phyloP scores from a whole-genome alignment of 2,113 vertebrate genomes.

The Serilophus lunatus region DNA sequence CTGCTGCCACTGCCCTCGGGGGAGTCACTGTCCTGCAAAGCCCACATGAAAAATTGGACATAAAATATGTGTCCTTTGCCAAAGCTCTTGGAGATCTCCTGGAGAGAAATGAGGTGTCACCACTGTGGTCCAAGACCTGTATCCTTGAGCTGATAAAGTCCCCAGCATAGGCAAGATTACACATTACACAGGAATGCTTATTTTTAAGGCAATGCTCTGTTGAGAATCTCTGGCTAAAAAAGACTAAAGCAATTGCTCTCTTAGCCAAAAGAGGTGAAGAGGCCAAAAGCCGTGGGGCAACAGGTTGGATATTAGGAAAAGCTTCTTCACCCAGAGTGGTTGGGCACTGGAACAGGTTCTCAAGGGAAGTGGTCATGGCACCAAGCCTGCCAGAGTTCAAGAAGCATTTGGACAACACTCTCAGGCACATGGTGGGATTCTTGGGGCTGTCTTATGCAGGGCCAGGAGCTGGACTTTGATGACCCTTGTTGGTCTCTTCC shows the following conservation, averaged over 20 bases:
- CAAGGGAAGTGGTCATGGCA: background rate
- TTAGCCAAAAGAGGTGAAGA: background rate
- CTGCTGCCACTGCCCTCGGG: background rate
- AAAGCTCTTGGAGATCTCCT: background rate
- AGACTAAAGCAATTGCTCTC: background rate
- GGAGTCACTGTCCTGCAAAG: background rate
- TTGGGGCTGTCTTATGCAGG: background rate
- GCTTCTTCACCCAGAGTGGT: background rate
- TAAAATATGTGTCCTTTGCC: background rate
- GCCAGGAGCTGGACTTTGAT: background rate
- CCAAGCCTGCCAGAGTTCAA: background rate
- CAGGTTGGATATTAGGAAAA: background rate
- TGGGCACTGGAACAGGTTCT: background rate
- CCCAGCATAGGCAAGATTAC: rapidly evolving
- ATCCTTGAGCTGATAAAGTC: background rate
- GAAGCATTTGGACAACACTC: background rate
- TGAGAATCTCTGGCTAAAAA: background rate
- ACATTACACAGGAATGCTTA: rapidly evolving
- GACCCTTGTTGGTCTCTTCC: background rate
- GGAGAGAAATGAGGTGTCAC: background rate
- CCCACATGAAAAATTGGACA: background rate
- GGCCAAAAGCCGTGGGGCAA: background rate
- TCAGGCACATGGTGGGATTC: background rate
- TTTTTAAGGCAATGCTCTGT: background rate
- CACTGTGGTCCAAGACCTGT: background rate